These are phyloP conservation scores for Gymnothorax javanicus DNA, from an alignment of 2,797 vertebrate genomes.

Conservation along the genomic window DNA sequence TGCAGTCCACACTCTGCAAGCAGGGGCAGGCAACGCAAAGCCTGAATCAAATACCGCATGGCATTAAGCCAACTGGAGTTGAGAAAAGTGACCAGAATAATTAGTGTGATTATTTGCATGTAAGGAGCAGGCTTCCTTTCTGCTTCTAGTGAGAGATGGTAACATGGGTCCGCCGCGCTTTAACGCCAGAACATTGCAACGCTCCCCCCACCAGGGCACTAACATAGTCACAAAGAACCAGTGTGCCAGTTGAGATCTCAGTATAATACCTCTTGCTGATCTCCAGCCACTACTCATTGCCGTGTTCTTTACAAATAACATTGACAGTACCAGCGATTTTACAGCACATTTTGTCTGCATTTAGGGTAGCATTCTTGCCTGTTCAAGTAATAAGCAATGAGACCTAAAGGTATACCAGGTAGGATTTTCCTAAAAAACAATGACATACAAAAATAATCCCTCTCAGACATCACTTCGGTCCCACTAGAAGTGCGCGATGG, in stretches of 20 bases:
- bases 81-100: not conserved
- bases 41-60: constrained; percentile 3
- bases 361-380: too few relatives aligned
- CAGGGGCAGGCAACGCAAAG: not conserved
- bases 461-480: too few relatives aligned
- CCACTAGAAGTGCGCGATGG: too few relatives aligned
- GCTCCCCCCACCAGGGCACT: not conserved
- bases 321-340: too few relatives aligned
- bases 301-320: too few relatives aligned
- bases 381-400: too few relatives aligned
- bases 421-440: too few relatives aligned
- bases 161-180: not conserved
- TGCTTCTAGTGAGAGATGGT: not conserved
- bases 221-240: not conserved
- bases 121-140: not conserved
- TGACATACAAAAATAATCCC: too few relatives aligned
- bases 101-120: not conserved
- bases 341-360: too few relatives aligned
- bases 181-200: not conserved
- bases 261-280: not conserved
- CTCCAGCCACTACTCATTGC: too few relatives aligned
- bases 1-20: not conserved
- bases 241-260: not conserved
- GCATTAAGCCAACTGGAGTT: not conserved
- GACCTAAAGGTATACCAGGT: too few relatives aligned